Base-by-base conservation (phyloP, 2,797 vertebrate genomes). In the Otolemur crassicaudatus region DNA sequence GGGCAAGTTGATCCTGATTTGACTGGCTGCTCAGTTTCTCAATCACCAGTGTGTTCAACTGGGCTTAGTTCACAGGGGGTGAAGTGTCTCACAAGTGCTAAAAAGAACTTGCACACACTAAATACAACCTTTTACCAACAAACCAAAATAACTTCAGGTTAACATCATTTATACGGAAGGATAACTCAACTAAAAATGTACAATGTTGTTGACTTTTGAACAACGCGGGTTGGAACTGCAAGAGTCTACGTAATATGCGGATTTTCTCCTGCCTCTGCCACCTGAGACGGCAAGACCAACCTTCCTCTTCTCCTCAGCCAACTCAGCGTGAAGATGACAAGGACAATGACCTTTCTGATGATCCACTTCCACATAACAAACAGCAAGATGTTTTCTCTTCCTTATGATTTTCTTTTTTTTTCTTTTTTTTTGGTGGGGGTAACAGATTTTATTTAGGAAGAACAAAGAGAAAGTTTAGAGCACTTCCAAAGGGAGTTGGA, bases 111-210 rank as follows among this genome's bases (percentile, higher is more conserved):
- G 40, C 20, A 73, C 14, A 49, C 11, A 77, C 60, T 61, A 25
- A 31, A 77, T 25, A 2, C 37, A 91, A 63, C 6, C 69, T 87
- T 96, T 72, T 34, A 60, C 34, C 61, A 85, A 77, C 37, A 85
- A 87, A 86, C 69, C 34, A 80, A 93, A 93, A 81, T 88, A 56
- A 82, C 46, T 61, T 86, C 29, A 77, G 53, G 23, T 89, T 40
- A 90, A 83, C 16, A 58, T 2, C 29, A 34, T 49, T n/a, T 58
- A 43, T 20, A 34, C 9, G 6, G 86, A 87, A 80, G 87, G n/a
- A 53, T 58, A 69, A 4, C 37, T 63, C 20, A 69, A 75, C 19
- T 25, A 14, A 58, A 80, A 37, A 80, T 9, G n/a, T 58, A 58
- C 53, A 80, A 43, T 43, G 40, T 43, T 43, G 53, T 80, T 80